Evolutionary conservation across 2,113 vertebrate genomes (phyloP).

Genomic region (Microcebus lehilahytsara): DNA sequence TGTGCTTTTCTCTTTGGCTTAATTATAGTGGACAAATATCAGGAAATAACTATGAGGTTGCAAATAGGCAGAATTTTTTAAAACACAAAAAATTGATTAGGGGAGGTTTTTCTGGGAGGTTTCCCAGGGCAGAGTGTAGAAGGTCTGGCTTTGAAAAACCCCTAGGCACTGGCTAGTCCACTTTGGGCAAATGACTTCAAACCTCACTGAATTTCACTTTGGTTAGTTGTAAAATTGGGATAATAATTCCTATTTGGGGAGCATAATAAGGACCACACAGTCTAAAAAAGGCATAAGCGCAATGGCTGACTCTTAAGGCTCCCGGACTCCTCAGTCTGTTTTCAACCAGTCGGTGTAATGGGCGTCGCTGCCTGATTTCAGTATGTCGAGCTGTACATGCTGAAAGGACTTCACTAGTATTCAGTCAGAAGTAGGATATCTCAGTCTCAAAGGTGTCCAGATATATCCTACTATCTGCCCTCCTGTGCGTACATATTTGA

Average conservation of each 20-base stretch:
- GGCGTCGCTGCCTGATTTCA: background rate
- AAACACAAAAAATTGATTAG: background rate
- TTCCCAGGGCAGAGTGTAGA: background rate
- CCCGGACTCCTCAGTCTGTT: background rate
- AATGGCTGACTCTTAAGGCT: background rate
- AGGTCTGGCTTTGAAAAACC: background rate
- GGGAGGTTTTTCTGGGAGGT: background rate
- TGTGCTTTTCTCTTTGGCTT: slow-evolving; percentile 17
- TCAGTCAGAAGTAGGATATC: background rate
- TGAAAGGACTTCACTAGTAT: background rate
- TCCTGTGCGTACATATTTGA: background rate
- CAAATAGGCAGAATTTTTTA: background rate
- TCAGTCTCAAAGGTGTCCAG: background rate
- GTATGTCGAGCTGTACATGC: background rate
- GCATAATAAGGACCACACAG: background rate
- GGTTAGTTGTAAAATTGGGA: background rate
- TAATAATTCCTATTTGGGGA: background rate
- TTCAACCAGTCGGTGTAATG: background rate
- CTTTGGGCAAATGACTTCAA: background rate
- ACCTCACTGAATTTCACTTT: background rate
- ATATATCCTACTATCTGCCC: background rate
- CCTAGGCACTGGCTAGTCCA: background rate
- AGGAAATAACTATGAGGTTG: background rate
- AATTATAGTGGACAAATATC: background rate
- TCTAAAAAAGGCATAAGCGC: background rate